A percentile compares a stretch with the other conserved stretches of the same genome.
Conservation (phyloP, 1,140 invertebrate genomes). For the Nasonia vitripennis region DNA sequence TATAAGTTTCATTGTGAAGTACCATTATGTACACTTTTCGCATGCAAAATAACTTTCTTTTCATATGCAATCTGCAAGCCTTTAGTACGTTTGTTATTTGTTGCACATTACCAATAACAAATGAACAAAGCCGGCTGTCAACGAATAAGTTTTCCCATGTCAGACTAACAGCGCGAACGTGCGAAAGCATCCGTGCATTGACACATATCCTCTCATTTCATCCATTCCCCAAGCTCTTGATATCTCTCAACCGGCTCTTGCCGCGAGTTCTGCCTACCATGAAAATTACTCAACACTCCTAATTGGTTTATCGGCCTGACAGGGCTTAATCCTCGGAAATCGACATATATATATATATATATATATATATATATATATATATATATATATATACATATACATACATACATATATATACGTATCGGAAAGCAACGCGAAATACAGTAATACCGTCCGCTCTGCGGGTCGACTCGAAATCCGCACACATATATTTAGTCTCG, state of each 20-base stretch:
- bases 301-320: not conserved
- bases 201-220: not conserved
- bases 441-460: too few species aligned
- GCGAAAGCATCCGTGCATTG: not conserved
- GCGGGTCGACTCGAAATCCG: not conserved
- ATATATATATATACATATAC: too few species aligned
- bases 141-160: not conserved
- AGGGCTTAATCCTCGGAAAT: not conserved
- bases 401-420: too few species aligned
- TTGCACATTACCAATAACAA: not conserved
- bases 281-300: not conserved
- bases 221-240: not conserved
- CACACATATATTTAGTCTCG: not conserved
- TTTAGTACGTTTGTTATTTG: too few species aligned
- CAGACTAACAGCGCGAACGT: not conserved
- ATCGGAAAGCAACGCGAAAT: too few species aligned
- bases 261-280: not conserved
- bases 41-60: too few species aligned
- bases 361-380: too few species aligned
- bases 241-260: not conserved
- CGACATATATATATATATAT: too few species aligned
- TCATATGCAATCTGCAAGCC: too few species aligned
- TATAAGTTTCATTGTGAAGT: too few species aligned
- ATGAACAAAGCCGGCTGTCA: not conserved
- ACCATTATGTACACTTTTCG: too few species aligned